phyloP scores from a whole-genome alignment of 2,888 invertebrate genomes.

The Rotaria sp. region DNA sequence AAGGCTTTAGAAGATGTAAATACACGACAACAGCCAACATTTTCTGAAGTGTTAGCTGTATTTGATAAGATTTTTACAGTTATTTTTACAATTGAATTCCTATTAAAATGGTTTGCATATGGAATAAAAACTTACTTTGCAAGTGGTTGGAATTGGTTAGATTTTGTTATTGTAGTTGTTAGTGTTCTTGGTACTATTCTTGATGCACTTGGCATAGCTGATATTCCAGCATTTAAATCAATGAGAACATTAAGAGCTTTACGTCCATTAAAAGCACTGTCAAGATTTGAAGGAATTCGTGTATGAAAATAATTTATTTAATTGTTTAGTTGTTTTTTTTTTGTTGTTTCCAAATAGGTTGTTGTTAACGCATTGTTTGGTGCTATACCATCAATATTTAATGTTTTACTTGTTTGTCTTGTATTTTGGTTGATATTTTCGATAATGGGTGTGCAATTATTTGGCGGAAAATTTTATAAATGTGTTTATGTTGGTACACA shows the following conservation, averaged over 20 bases:
- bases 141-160: conserved; percentile 98
- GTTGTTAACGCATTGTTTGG: conserved; percentile 96
- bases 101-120: conserved; percentile 92
- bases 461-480: conserved; percentile 84
- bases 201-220: conserved; percentile 71
- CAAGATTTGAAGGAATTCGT: conserved; percentile 99
- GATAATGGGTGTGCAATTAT: conserved; percentile 96
- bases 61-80: conserved; percentile 95
- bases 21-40: not conserved
- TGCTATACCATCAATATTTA: conserved; percentile 98
- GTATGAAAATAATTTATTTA: not conserved
- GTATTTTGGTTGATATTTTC: conserved; percentile 99
- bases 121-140: conserved; percentile 95
- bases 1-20: conserved; percentile 50
- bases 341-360: conserved; percentile 58
- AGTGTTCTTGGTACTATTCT: conserved; percentile 77
- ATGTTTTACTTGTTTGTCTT: conserved; percentile 94
- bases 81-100: conserved; percentile 96
- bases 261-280: conserved; percentile 90
- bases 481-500: conserved; percentile 45
- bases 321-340: not conserved
- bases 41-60: not conserved
- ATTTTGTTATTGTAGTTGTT: conserved; percentile 92
- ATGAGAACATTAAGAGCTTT: conserved; percentile 51
- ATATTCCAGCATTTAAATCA: conserved; percentile 97